phyloP scores from a whole-genome alignment of 2,888 invertebrate genomes.

The Calliphora vomitoria region DNA sequence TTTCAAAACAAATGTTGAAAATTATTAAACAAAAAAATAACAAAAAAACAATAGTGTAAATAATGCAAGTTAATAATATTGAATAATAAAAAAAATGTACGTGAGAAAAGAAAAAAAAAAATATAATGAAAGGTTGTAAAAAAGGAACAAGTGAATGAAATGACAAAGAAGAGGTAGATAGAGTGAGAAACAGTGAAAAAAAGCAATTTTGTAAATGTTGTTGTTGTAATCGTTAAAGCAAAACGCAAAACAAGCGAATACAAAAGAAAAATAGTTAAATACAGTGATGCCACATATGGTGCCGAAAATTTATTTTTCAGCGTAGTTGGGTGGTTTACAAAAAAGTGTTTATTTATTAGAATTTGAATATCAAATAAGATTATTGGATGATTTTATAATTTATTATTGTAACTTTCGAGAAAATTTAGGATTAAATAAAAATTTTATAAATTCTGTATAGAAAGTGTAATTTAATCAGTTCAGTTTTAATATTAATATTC shows the following conservation, averaged over 20 bases:
- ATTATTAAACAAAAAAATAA: conserved; percentile 1
- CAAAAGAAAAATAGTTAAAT: conserved; percentile 64
- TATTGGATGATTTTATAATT: too few relatives aligned
- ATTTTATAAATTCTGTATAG: too few relatives aligned
- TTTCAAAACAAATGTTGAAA: not conserved
- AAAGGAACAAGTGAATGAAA: conserved; percentile 70
- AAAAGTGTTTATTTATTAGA: too few relatives aligned
- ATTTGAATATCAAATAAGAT: too few relatives aligned
- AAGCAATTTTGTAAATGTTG: conserved; percentile 67
- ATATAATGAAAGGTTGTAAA: conserved; percentile 54
- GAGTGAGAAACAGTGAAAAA: conserved; percentile 67
- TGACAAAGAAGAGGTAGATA: conserved; percentile 56
- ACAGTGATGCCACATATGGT: conserved; percentile 54
- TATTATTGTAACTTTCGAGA: too few relatives aligned
- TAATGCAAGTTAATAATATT: conserved; percentile 26
- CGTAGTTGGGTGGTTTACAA: not conserved
- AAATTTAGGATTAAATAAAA: too few relatives aligned
- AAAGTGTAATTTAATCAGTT: too few relatives aligned
- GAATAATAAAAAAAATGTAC: conserved; percentile 39
- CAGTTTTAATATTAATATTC: too few relatives aligned
- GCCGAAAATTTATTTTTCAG: not conserved
- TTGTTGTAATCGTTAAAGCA: conserved; percentile 72
- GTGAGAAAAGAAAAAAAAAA: conserved; percentile 44
- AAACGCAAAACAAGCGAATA: conserved; percentile 70
- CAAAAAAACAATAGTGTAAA: conserved; percentile 13